These are phyloP conservation scores for Coptotermes formosanus DNA, from an alignment of 1,140 invertebrate genomes.

Conservation along the genomic window DNA sequence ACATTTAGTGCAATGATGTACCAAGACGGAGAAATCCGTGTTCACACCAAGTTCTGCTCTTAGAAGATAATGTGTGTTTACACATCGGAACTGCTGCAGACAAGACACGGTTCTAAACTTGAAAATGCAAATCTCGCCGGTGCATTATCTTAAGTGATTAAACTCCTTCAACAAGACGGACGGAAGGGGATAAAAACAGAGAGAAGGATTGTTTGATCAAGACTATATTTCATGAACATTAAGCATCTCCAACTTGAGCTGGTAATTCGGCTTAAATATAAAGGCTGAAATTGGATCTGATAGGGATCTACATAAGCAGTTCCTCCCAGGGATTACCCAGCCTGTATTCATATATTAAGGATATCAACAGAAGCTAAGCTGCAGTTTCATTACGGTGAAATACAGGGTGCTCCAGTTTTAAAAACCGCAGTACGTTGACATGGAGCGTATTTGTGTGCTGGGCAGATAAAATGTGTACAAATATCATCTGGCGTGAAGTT, in stretches of 20 bases:
- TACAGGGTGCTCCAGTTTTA: too few species aligned
- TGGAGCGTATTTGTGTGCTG: too few species aligned
- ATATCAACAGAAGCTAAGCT: not conserved
- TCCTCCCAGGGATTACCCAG: not conserved
- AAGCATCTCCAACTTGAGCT: not conserved
- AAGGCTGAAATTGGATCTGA: not conserved
- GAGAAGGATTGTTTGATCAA: not conserved
- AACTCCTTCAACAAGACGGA: constrained; percentile 6
- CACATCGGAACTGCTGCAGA: not conserved
- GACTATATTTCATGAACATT: not conserved
- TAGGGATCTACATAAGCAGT: not conserved
- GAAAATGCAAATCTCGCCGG: not conserved
- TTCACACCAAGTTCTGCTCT: not conserved
- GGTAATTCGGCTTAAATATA: not conserved
- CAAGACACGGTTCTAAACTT: not conserved
- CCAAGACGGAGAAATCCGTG: not conserved
- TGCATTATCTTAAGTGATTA: constrained; percentile 19
- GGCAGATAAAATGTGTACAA: too few species aligned
- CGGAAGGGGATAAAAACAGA: not conserved
- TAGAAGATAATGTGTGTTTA: not conserved
- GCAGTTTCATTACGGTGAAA: not conserved
- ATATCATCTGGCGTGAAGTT: too few species aligned
- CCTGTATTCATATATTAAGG: not conserved
- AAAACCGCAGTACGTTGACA: too few species aligned
- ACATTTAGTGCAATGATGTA: not conserved